A percentile compares a stretch with the other conserved stretches of the same genome.
These are phyloP conservation scores for Penaeus indicus DNA, from an alignment of 1,140 invertebrate species.

Conservation along the genomic window DNA sequence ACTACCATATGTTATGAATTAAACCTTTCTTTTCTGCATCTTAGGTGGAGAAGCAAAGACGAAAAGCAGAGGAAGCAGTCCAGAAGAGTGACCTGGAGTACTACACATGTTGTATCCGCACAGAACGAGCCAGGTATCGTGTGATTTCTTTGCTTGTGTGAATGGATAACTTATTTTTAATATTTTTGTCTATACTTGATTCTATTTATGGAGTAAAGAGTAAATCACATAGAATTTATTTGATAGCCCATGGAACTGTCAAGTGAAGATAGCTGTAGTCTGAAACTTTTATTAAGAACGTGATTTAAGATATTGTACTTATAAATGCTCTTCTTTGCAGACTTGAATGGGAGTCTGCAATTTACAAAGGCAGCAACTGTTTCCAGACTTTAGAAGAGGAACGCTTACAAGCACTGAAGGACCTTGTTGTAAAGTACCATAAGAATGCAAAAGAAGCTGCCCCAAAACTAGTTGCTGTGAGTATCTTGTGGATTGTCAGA, in stretches of 20 bases:
- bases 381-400: conserved; percentile 90
- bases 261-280: no score
- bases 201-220: no score
- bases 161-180: background rate
- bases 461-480: conserved; percentile 73
- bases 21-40: conserved; percentile 52
- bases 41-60: conserved; percentile 87
- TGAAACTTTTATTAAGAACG: no score
- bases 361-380: conserved; percentile 80
- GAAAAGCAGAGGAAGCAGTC: conserved; percentile 90
- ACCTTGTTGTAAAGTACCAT: conserved; percentile 83
- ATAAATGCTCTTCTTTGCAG: conserved; percentile 70
- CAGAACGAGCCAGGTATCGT: conserved; percentile 84
- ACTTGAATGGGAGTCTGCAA: conserved; percentile 91
- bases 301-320: background rate
- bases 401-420: conserved; percentile 84
- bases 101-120: conserved; percentile 89
- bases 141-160: background rate
- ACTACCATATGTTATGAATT: background rate
- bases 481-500: background rate
- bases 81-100: conserved; percentile 94
- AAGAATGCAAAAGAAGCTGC: conserved; percentile 82
- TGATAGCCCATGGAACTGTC: no score
- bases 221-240: no score
- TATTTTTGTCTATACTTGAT: background rate